A percentile compares a stretch with the other conserved stretches of the same genome.
Evolutionary conservation across 2,113 vertebrate genomes (phyloP).

Genomic region (Hirundichthys speculiger): DNA sequence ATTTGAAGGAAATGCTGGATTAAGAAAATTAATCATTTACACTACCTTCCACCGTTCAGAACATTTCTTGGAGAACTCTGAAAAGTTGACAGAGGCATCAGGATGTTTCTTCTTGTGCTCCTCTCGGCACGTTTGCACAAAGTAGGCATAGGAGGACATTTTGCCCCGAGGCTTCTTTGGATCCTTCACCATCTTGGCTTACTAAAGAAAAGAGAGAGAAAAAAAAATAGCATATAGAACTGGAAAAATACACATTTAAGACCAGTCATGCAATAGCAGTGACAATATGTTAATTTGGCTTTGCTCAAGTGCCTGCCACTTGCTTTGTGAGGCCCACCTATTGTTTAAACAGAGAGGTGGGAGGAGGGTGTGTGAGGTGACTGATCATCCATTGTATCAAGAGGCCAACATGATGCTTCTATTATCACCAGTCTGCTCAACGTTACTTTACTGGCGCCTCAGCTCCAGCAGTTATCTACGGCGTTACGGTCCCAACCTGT

Average conservation of each 20-base stretch:
- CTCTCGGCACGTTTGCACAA: conserved; percentile 95
- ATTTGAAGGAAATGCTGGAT: neutral
- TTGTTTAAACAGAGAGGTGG: conserved; percentile 65
- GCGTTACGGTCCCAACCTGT: accelerated
- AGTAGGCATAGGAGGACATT: conserved; percentile 97
- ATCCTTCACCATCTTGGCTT: conserved; percentile 92
- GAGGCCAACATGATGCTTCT: conserved; percentile 31
- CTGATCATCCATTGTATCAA: conserved; percentile 61
- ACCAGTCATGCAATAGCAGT: neutral
- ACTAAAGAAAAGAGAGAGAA: conserved; percentile 47
- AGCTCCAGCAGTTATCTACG: neutral
- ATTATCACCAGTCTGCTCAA: neutral
- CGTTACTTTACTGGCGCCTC: neutral
- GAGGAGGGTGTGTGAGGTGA: conserved; percentile 47
- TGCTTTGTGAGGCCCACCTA: conserved; percentile 60
- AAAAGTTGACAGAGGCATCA: conserved; percentile 91
- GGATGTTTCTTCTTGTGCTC: conserved; percentile 99
- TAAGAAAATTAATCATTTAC: neutral
- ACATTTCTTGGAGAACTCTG: conserved; percentile 97
- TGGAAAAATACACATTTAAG: conserved; percentile 4
- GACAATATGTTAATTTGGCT: too few relatives aligned
- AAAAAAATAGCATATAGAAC: neutral
- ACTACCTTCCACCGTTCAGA: conserved; percentile 95
- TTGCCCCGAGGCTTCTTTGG: conserved; percentile 95
- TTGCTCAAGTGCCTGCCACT: conserved; percentile 22